Evolutionary conservation across 1,140 invertebrate species (phyloP).

Genomic region (Sinonovacula constricta): DNA sequence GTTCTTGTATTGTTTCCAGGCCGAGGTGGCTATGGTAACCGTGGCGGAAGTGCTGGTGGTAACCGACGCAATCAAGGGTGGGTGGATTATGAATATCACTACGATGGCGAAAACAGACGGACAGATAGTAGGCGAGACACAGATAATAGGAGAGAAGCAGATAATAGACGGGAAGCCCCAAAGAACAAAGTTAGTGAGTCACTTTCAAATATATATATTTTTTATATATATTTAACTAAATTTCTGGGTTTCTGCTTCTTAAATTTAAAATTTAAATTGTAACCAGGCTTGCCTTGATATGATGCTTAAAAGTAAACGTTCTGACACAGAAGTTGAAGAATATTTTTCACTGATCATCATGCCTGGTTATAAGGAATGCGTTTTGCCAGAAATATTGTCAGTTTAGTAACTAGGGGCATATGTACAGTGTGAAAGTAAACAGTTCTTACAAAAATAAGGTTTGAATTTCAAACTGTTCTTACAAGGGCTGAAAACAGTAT

Average conservation of each 20-base stretch:
- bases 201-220: not conserved
- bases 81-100: slow-evolving; percentile 69
- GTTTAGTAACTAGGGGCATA: no score
- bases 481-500: no score
- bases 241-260: not conserved
- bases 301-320: no score
- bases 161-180: slow-evolving; percentile 24
- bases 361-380: no score
- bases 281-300: no score
- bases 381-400: no score
- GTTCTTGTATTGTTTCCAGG: slow-evolving; percentile 22
- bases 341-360: no score
- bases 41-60: slow-evolving; percentile 66
- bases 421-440: no score
- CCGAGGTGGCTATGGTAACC: slow-evolving; percentile 47
- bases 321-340: no score
- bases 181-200: not conserved
- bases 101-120: slow-evolving; percentile 50
- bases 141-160: no score
- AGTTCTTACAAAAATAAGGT: no score
- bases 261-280: not conserved
- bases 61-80: slow-evolving; percentile 63
- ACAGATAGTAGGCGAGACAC: not conserved
- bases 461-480: no score
- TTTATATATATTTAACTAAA: not conserved